Percentiles rank a stretch among this genome's conserved stretches.
Evolutionary conservation across 2,888 invertebrate species (phyloP).

Genomic region (Erebia aethiops): DNA sequence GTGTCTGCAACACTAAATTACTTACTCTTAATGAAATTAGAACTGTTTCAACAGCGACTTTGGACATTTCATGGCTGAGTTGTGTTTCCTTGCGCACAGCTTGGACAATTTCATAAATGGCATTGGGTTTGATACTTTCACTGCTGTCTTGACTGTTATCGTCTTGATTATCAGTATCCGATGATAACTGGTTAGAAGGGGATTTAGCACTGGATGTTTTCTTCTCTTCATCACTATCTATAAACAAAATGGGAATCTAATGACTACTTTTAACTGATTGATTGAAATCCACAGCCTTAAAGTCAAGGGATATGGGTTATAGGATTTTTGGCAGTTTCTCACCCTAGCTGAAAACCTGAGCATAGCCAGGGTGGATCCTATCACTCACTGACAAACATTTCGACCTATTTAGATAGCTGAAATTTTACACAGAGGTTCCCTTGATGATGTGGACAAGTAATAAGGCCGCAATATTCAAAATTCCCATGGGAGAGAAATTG

Average conservation of each 20-base stretch:
- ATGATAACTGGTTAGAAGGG: slow-evolving; percentile 67
- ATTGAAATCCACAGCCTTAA: no score
- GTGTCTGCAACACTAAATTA: background rate
- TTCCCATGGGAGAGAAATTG: no score
- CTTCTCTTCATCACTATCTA: slow-evolving; percentile 57
- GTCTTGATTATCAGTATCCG: slow-evolving; percentile 76
- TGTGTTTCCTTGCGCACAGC: slow-evolving; percentile 92
- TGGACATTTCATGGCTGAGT: slow-evolving; percentile 92
- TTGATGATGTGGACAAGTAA: no score
- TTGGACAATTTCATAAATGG: slow-evolving; percentile 90
- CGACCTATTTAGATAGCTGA: no score
- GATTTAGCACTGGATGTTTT: slow-evolving; percentile 51
- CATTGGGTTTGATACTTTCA: slow-evolving; percentile 77
- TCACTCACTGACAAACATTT: no score
- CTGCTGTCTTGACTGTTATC: slow-evolving; percentile 75
- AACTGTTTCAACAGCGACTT: slow-evolving; percentile 92
- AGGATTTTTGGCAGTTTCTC: no score
- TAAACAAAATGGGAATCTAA: slow-evolving; percentile 13
- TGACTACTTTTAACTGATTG: no score
- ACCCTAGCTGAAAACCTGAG: no score
- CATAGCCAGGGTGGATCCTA: no score
- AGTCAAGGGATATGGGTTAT: no score
- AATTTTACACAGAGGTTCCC: no score
- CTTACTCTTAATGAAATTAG: slow-evolving; percentile 77
- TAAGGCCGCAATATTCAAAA: no score